Evolutionary conservation across 37 sponge, comb jelly and placozoan species (phyloP), one percentile per base, ranked within the genome.

Genomic region (Cladorhizidae sp.): DNA sequence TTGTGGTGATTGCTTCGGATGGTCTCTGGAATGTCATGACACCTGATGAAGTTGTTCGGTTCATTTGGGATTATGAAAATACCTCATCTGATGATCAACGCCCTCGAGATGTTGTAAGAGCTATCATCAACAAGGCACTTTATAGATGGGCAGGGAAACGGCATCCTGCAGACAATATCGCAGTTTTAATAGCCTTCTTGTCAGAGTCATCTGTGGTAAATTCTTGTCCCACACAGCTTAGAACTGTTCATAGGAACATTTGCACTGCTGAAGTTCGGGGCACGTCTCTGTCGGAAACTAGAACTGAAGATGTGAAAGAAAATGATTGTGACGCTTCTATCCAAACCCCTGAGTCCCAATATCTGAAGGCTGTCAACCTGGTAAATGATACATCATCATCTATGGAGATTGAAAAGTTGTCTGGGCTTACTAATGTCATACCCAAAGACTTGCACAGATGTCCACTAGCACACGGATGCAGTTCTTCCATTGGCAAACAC

Each of bases 21-120:
- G 96, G 96, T 6, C 82, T 95, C 20, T 95, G 96, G 96, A 90
- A 89, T 38, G 93, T 95, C 11, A 78, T 95, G 85, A 67, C 58
- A 21, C 93, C 90, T 0, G 35, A 86, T 9, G 93, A 95, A 0
- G 96, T 78, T 0, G 93, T 95, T 17, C 51, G 78, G 39, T 86
- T 84, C 58, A 82, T 95, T 15, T 77, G 80, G 75, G 69, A 76
- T 2, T 89, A 82, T 42, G 67, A 86, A 38, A 41, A 75, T 26
- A 67, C 77, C 33, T n/a, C n/a, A n/a, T n/a, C n/a, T 73, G 61
- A 43, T 35, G 67, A 70, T 32, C 73, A 81, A 25, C 52, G 67
- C n/a, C 56, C 71, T 11, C 72, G 80, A 23, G 76, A 87, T 55
- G 93, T 92, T 28, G 90, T 87, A 7, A 74, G 64, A 20, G 88